Evolutionary conservation across 2,113 vertebrate species (phyloP).

Genomic region (Tragulus kanchil): DNA sequence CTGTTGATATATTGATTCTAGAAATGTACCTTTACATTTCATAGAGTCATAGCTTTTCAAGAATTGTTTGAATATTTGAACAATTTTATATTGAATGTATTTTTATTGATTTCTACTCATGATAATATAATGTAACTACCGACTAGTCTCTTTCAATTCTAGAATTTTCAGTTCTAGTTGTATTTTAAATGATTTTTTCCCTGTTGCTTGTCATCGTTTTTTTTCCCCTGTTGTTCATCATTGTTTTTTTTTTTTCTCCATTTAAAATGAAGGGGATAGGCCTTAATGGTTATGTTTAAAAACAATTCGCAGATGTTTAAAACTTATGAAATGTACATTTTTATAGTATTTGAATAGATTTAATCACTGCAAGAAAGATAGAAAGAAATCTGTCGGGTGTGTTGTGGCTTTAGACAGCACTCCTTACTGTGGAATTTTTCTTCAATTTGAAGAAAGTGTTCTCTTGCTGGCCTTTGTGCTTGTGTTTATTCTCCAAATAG

Average conservation of each 20-base stretch:
- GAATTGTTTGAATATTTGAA: slow-evolving; percentile 38
- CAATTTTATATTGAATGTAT: slow-evolving; percentile 31
- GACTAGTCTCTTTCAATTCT: slow-evolving; percentile 22
- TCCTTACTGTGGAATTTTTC: not conserved
- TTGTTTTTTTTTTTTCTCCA: slow-evolving; percentile 6
- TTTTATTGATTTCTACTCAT: slow-evolving; percentile 51
- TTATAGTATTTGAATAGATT: slow-evolving; percentile 26
- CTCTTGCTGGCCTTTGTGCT: not conserved
- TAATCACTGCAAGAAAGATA: not conserved
- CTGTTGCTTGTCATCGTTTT: not conserved
- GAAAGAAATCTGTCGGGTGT: not conserved
- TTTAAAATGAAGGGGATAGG: not conserved
- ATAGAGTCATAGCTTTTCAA: slow-evolving; percentile 3
- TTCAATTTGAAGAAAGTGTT: not conserved
- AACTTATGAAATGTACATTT: not conserved
- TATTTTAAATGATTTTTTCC: slow-evolving; percentile 10
- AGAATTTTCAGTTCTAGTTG: not conserved
- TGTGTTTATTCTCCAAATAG: not conserved
- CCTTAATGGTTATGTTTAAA: slow-evolving; percentile 26
- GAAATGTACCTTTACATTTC: not conserved
- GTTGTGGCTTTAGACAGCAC: not conserved
- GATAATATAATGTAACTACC: not conserved
- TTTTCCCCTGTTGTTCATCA: not conserved
- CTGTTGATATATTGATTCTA: not conserved
- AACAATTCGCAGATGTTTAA: slow-evolving; percentile 7